phyloP scores from a whole-genome alignment of 2,113 vertebrate species.

The Sebastes fasciatus region DNA sequence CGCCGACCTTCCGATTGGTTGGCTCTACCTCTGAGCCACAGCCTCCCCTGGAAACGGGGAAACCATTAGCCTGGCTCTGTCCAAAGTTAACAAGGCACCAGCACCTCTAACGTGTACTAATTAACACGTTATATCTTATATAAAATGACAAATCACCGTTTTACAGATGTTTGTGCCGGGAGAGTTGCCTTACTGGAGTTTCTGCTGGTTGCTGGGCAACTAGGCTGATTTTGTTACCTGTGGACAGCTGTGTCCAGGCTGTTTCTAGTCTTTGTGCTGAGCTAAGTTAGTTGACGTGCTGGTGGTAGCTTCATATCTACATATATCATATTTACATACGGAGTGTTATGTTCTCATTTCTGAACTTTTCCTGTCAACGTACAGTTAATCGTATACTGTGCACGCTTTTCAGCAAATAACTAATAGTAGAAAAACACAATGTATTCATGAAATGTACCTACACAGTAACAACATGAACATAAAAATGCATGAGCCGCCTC shows the following conservation, averaged over 20 bases:
- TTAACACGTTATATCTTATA: background rate
- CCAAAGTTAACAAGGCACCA: too few species aligned
- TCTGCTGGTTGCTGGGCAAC: background rate
- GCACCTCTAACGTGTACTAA: background rate
- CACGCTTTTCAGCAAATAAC: background rate
- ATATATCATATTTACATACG: too few species aligned
- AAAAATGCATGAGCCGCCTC: constrained; percentile 38
- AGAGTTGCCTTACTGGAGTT: background rate
- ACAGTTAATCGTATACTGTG: background rate
- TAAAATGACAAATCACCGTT: too few species aligned
- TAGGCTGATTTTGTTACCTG: background rate
- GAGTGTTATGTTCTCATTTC: background rate
- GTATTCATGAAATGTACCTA: constrained; percentile 19
- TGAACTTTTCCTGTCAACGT: background rate
- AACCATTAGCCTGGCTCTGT: background rate
- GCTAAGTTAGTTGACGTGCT: background rate
- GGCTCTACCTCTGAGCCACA: too few species aligned
- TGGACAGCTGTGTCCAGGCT: background rate
- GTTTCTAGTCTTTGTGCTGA: background rate
- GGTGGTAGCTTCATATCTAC: background rate
- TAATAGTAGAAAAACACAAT: background rate
- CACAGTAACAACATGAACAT: constrained; percentile 14
- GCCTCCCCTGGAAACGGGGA: too few species aligned
- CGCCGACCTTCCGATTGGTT: too few species aligned
- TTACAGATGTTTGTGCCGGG: too few species aligned